Evolutionary conservation across 2,888 invertebrate genomes (phyloP).

Genomic region (Epicampocera succincta): DNA sequence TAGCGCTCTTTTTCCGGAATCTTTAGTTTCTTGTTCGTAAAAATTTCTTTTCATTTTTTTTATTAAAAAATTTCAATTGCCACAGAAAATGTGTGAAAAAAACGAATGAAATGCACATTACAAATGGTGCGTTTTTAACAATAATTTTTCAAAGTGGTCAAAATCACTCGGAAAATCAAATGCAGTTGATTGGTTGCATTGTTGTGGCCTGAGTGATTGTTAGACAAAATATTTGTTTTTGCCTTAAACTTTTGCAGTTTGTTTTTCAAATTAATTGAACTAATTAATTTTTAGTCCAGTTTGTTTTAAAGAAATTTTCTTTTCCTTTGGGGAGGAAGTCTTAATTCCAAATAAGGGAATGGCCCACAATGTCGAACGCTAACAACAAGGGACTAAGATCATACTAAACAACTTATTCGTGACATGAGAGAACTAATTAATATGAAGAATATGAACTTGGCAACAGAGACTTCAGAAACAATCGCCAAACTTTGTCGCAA

Average conservation of each 20-base stretch:
- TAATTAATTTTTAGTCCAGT: too few species aligned
- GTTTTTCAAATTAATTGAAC: too few species aligned
- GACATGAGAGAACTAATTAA: too few species aligned
- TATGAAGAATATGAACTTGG: too few species aligned
- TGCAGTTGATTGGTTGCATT: constrained; percentile 41
- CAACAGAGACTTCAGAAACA: too few species aligned
- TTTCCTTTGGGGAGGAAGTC: too few species aligned
- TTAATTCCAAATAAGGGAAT: too few species aligned
- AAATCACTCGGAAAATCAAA: constrained; percentile 42
- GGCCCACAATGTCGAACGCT: too few species aligned
- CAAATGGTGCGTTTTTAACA: constrained; percentile 42
- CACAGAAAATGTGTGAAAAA: constrained; percentile 14
- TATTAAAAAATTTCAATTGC: constrained; percentile 43
- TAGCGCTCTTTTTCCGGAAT: constrained; percentile 17
- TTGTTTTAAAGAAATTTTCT: too few species aligned
- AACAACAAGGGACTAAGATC: too few species aligned
- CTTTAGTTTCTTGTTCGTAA: constrained; percentile 8
- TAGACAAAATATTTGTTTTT: background rate
- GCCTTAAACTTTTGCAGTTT: background rate
- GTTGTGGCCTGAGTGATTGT: constrained; percentile 16
- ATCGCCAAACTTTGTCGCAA: too few species aligned
- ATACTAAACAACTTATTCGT: too few species aligned
- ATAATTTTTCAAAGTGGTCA: constrained; percentile 40
- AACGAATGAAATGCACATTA: constrained; percentile 6
- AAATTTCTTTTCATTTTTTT: constrained; percentile 31